Evolutionary conservation across 1,140 invertebrate species (phyloP).

Genomic region (Megalonaias nervosa): DNA sequence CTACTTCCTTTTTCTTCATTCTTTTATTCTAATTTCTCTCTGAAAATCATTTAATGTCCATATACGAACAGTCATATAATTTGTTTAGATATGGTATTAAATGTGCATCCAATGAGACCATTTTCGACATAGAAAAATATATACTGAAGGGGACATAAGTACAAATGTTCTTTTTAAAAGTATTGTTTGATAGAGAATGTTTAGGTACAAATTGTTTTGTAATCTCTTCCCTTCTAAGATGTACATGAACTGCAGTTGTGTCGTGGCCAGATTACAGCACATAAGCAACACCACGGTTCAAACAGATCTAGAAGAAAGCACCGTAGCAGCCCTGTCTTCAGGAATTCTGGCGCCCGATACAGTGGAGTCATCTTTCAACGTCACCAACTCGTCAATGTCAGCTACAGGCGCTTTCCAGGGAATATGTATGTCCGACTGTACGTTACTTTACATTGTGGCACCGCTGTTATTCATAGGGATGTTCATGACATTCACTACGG

Average conservation of each 20-base stretch:
- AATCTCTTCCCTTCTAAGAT: slow-evolving; percentile 22
- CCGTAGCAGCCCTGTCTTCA: background rate
- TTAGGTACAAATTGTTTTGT: background rate
- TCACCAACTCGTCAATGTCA: slow-evolving; percentile 16
- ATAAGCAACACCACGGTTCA: slow-evolving; percentile 13
- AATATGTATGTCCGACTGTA: slow-evolving; percentile 41
- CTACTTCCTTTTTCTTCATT: too few relatives aligned
- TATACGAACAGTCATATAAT: background rate
- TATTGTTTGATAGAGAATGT: background rate
- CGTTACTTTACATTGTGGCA: slow-evolving; percentile 42
- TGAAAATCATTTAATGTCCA: too few relatives aligned
- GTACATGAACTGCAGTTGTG: slow-evolving; percentile 40
- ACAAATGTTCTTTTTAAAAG: background rate
- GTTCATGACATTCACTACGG: slow-evolving; percentile 46
- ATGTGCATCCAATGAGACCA: background rate
- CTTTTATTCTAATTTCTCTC: too few relatives aligned
- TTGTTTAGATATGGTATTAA: background rate
- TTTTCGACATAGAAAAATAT: background rate
- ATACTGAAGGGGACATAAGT: background rate
- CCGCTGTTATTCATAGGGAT: slow-evolving; percentile 48
- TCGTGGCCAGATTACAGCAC: slow-evolving; percentile 19
- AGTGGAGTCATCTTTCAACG: background rate
- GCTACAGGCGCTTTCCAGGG: slow-evolving; percentile 40
- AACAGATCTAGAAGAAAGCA: background rate
- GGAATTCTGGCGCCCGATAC: background rate